Evolutionary conservation across 2,113 vertebrate species (phyloP).

Genomic region (Lanius ludovicianus): DNA sequence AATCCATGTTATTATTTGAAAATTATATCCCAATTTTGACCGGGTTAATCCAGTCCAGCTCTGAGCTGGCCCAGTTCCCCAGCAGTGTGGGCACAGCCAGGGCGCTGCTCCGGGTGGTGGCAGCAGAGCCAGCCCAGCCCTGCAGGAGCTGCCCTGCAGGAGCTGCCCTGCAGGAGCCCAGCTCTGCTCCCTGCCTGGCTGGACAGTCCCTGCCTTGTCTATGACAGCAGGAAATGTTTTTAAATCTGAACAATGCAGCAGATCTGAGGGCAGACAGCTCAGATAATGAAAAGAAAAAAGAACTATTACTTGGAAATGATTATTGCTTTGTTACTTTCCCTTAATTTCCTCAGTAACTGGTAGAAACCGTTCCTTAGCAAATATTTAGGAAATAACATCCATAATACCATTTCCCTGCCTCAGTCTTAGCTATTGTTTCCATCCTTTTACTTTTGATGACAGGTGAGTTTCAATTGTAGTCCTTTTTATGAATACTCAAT

Average conservation of each 20-base stretch:
- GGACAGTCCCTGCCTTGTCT: background rate
- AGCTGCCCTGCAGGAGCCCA: background rate
- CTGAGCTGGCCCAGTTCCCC: background rate
- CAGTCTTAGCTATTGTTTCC: slow-evolving; percentile 27
- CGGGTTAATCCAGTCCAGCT: background rate
- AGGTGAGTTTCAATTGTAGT: slow-evolving; percentile 34
- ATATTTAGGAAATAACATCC: slow-evolving; percentile 63
- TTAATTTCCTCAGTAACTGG: slow-evolving; percentile 65
- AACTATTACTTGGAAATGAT: slow-evolving; percentile 49
- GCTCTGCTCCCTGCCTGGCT: background rate
- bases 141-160: background rate
- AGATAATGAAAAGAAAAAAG: slow-evolving; percentile 59
- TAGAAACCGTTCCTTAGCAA: slow-evolving; percentile 6
- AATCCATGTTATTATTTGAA: background rate
- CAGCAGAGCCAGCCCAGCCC: background rate
- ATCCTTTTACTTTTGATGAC: slow-evolving; percentile 45
- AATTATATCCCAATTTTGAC: background rate
- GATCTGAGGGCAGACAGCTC: slow-evolving; percentile 39
- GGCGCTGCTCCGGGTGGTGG: background rate
- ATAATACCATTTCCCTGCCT: slow-evolving; percentile 31
- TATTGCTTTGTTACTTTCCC: slow-evolving; percentile 55
- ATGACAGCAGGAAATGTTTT: slow-evolving; percentile 23
- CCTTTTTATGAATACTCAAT: slow-evolving; percentile 20
- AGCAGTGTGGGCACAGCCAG: background rate
- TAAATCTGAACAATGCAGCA: slow-evolving; percentile 50